These are phyloP conservation scores for Clarias fuscus DNA, from an alignment of 2,797 vertebrate genomes.

Conservation along the genomic window DNA sequence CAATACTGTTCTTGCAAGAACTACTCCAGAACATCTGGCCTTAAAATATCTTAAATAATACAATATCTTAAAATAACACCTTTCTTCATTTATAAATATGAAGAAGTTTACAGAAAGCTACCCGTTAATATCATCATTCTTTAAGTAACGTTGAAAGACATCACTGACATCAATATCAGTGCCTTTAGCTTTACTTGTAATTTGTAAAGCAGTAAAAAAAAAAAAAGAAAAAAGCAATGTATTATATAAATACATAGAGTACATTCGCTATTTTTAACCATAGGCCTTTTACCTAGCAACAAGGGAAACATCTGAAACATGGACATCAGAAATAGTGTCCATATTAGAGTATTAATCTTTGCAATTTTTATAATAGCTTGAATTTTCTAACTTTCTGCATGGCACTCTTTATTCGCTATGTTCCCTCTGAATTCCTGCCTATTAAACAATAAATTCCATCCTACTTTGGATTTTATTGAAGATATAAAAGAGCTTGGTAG, in stretches of 20 bases:
- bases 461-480: background rate
- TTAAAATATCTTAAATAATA: no score
- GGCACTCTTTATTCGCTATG: background rate
- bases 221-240: background rate
- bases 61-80: no score
- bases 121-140: background rate
- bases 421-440: background rate
- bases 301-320: no score
- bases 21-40: no score
- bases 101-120: background rate
- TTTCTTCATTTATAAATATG: no score
- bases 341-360: background rate
- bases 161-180: background rate
- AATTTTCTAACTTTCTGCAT: background rate
- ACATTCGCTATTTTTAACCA: background rate
- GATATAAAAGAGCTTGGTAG: conserved; percentile 8
- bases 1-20: no score
- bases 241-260: background rate
- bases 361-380: background rate
- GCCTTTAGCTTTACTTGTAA: background rate
- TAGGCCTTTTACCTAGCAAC: background rate
- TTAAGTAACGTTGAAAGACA: background rate
- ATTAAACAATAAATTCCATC: background rate
- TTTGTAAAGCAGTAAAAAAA: background rate
- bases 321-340: background rate